Evolutionary conservation across 2,888 invertebrate species (phyloP), one percentile per base, ranked within the genome.

Genomic region (Meganola albula): DNA sequence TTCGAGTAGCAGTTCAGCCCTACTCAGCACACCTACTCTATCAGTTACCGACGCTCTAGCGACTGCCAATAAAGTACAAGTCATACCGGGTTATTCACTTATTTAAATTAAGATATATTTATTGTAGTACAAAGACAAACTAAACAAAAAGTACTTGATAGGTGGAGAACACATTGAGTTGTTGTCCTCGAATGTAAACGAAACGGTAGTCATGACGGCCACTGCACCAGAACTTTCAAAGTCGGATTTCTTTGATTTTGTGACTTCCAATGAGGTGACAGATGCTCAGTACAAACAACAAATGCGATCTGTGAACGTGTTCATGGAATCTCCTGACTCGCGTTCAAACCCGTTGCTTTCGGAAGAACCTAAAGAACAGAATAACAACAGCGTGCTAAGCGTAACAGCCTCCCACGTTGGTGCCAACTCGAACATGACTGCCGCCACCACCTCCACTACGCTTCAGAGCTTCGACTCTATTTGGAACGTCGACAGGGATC

Each of bases 191-290:
- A 87, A 85, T 79, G 52, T 62, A 61, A 65, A 63, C 59, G 64
- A 77, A 79, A 70, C 87, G 88, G 94, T 94, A 94, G 94, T 93
- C 88, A 91, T 94, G 82, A 92, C 93, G 82, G 93, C 94, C 88
- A 90, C 92, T 72, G 93, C 93, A 78, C 93, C 93, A 79, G 94
- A 94, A 86, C 88, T 94, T 78, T 91, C 93, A 60, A 94, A 94
- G 84, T 92, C 94, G 53, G 94, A 94, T 85, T 94, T 94, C 87
- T 95, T 95, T 83, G 94, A 95, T 83, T 94, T 94, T 80, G 94
- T 94, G 44, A 93, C 93, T 31, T 92, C 93, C 26, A 93, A 93
- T 38, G 93, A 92, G 59, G 89, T 92, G 62, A 90, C 89, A 63
- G 91, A 91, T 74, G 89, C 90, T 27, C 90, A 90, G 63, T 90